Evolutionary conservation across 2,888 invertebrate genomes (phyloP), one percentile per base, ranked within the genome.

Genomic region (Caenorhabditis imperialis): DNA sequence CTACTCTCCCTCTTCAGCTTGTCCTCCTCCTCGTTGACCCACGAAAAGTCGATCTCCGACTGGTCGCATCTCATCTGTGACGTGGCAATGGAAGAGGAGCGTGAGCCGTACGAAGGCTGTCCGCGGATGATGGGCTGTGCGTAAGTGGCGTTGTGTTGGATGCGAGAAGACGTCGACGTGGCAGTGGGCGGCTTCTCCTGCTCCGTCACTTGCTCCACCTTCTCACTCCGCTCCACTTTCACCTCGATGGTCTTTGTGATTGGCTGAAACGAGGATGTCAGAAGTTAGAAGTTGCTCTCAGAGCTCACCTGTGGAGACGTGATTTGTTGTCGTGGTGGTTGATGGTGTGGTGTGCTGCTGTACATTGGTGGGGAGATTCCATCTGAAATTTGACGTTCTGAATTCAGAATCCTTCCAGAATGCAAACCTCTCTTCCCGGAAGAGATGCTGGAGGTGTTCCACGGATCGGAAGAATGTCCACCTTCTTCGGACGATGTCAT

Each of bases 11-110:
- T 57, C 16, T 62, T 79, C 61, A 81, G 38, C 40, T 75, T 77
- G 22, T 77, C 75, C 51, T 81, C 78, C 23, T 78, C 81, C 16
- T 81, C 81, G 42, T 57, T 71, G 14, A 81, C 77, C 81, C 81
- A 81, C 8, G 75, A 75, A 55, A 81, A 81, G 50, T 81, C 81
- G 16, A 78, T 78, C 53, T 81, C 81, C 30, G 76, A 76, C 51
- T 78, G 81, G 67, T 81, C 81, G 38, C 78, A 63, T 54, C 77
- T 40, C 54, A 76, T 47, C 35, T 70, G 76, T 12, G 80, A 77
- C 20, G 77, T 78, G 27, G 77, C 76, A 45, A 78, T 54, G 2
- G 80, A 80, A 7, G 80, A 78, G 16, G 74, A 69, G 38, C 75
- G 61, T 12, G 77, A 78, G 30, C 69, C 74, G 37, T 74, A 73